Base-by-base conservation (phyloP, 2,113 vertebrate species). In the Lethenteron camtschaticum region DNA sequence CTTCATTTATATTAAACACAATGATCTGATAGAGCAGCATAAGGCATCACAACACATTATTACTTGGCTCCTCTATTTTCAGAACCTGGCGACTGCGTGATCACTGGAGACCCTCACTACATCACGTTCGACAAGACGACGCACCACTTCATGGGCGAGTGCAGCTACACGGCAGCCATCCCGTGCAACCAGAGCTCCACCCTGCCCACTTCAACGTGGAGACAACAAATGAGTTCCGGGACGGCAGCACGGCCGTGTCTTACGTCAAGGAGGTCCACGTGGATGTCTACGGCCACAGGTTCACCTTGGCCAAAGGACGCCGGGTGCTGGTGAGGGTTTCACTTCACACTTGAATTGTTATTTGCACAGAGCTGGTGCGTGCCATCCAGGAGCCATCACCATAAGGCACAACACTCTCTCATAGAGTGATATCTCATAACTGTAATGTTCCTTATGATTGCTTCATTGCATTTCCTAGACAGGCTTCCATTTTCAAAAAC, bases 281-380 rank as follows among this genome's bases (percentile, higher is more conserved):
- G 0, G 71, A 80, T 14, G 73, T 80, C 3, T 57, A 73, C 10
- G 74, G 70, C 63, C 69, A 78, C 71, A 78, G 77, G 71, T 77
- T 82, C 70, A 75, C 73, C 4, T 74, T 82, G 55, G 75, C 82
- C 76, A 92, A 87, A 75, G 79, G 71, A 58, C 79, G 77, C 75
- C 76, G 79, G 76, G 82, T 85, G 69, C 71, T 89, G 83, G 88
- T 89, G 79, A 72, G 80, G 73, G 41, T 41, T 41, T 41, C 41
- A 41, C 41, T 5, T 41, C 41, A 41, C 6, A 3, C 41, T 41
- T 41, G 4, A 41, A 41, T 41, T 41, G 41, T 7, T 41, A 41
- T 41, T 41, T 41, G 41, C 41, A 41, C 41, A 41, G 41, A 41
- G 41, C 41, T 5, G 41, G 41, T 41, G 41, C 41, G 41, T 41